Base-by-base conservation (phyloP, 2,113 vertebrate species). In the Rattus norvegicus region DNA sequence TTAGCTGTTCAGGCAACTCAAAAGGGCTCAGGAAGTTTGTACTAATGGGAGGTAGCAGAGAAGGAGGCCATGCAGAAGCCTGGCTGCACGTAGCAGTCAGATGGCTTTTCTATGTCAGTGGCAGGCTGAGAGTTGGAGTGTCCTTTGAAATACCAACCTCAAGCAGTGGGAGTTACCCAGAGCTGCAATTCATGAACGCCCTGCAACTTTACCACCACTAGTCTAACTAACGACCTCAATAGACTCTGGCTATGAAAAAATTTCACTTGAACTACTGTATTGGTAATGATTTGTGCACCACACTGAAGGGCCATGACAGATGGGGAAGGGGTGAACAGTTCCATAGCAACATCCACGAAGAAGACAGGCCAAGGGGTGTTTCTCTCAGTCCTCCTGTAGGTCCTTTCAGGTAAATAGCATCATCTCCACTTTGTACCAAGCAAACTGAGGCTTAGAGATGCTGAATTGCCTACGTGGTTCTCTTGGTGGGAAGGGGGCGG, bases 401-500 rank as follows among this genome's bases (percentile, higher is more conserved):
- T 26, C 8, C 5, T 70, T 92, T 80, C 61, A 33, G 17, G 28
- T 1, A 91, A 7, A 28, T 19, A 33, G 36, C 22, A 19, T 43
- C 39, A 47, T 65, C 87, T 77, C 14, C 65, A 54, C 30, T 67
- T 63, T 72, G 70, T 33, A 43, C 3, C 5, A 2, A 52, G 39
- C 85, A 86, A 84, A 88, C 63, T 22, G 36, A 95, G 63, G 20
- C 89, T 86, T n/a, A 19, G 19, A n/a, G 61, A 91, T 56, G 39
- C 9, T 11, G 14, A 52, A 19, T 10, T 26, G 20, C 81, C 54
- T 20, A 14, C 8, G 19, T 47, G 36, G 5, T n/a, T 83, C 43
- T 1, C 49, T 28, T 28, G 49, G 75, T 59, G 28, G 65, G 43
- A 43, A 43, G 43, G 43, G 3, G 84, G 54, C 91, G 67, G 33